These are phyloP conservation scores for Synanthedon tipuliformis DNA, from an alignment of 2,888 invertebrate species.

Conservation along the genomic window DNA sequence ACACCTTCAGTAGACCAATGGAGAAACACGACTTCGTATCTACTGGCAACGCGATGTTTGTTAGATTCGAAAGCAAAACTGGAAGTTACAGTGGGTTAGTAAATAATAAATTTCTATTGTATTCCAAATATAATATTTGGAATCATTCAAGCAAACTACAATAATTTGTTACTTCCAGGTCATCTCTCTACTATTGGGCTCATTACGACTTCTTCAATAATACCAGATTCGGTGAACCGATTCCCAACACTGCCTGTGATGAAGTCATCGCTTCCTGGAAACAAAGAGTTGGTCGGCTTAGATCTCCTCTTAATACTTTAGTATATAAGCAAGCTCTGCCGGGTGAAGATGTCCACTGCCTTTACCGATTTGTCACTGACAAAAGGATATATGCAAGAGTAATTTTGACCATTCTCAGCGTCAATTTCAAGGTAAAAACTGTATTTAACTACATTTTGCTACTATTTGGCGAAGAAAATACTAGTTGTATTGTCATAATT, in stretches of 20 bases:
- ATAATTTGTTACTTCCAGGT: conserved; percentile 46
- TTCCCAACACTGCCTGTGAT: conserved; percentile 85
- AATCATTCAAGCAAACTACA: not conserved
- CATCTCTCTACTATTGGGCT: conserved; percentile 94
- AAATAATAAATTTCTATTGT: not conserved
- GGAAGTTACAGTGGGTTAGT: conserved; percentile 88
- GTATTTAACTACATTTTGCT: not conserved
- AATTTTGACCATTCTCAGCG: conserved; percentile 79
- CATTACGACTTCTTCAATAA: conserved; percentile 95
- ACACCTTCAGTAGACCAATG: conserved; percentile 92
- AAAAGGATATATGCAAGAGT: conserved; percentile 84
- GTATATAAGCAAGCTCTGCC: conserved; percentile 85
- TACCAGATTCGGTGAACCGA: conserved; percentile 85
- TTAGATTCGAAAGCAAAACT: conserved; percentile 90
- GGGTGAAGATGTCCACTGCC: conserved; percentile 80
- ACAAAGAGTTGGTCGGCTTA: conserved; percentile 77
- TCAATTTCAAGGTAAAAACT: conserved; percentile 80
- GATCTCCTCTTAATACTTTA: conserved; percentile 87
- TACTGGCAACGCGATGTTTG: conserved; percentile 86
- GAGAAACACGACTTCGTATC: conserved; percentile 94
- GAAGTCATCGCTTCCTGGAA: conserved; percentile 90
- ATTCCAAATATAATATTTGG: not conserved
- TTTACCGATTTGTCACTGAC: conserved; percentile 87
- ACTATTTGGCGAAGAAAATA: no score
- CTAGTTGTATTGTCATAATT: no score